A percentile compares a stretch with the other conserved stretches of the same genome.
Evolutionary conservation across 2,113 vertebrate species (phyloP).

Genomic region (Elanoides forficatus): DNA sequence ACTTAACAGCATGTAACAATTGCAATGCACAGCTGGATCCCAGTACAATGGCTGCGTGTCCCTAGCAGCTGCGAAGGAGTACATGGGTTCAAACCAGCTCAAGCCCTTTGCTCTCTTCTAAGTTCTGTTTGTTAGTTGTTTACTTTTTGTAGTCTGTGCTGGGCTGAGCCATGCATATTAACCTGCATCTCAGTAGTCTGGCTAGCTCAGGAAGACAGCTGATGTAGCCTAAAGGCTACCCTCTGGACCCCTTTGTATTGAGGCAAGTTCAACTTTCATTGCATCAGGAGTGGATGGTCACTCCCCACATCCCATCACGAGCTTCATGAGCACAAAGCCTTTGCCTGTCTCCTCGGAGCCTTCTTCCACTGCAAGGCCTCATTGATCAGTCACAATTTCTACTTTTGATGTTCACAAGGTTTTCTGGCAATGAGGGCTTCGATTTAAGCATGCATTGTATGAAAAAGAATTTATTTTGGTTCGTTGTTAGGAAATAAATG

Average conservation of each 20-base stretch:
- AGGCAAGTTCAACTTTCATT: neutral
- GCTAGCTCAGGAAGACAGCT: neutral
- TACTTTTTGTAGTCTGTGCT: neutral
- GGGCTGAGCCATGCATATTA: neutral
- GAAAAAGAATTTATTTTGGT: neutral
- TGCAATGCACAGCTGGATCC: neutral
- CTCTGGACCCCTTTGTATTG: neutral
- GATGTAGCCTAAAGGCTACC: neutral
- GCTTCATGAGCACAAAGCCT: neutral
- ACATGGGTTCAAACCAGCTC: neutral
- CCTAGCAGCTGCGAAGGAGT: neutral
- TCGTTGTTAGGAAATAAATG: neutral
- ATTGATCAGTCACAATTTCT: neutral
- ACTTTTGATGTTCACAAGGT: neutral
- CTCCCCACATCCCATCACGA: accelerated
- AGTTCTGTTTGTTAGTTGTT: neutral
- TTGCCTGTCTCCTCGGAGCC: neutral
- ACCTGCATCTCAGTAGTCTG: neutral
- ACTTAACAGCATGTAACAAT: neutral
- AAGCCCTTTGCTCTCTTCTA: neutral
- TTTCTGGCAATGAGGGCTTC: neutral
- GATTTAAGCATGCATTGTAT: neutral
- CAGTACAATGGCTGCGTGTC: neutral
- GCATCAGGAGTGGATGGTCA: neutral
- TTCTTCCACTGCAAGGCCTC: neutral